Evolutionary conservation across 2,113 vertebrate species (phyloP), one percentile per base, ranked within the genome.

Genomic region (Syrrhaptes paradoxus): DNA sequence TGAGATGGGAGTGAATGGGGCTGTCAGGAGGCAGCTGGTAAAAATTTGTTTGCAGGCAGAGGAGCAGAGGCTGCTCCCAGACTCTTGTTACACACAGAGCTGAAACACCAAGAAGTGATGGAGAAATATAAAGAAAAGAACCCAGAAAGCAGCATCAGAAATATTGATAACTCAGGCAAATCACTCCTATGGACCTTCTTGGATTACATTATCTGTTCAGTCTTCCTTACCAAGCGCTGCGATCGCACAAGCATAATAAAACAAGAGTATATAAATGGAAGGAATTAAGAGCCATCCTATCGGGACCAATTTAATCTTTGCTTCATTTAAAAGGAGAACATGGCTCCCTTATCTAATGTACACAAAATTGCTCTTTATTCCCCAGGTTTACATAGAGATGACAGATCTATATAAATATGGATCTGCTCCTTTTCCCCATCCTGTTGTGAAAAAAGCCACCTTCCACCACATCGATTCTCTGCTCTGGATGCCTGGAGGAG

Each of bases 281-380:
- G 78, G 83, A 96, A 96, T 97, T 96, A 97, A 95, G 95, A 96
- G 85, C 51, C 92, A 75, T 94, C 90, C 96, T 96, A 72, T 17
- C 90, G 96, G 96, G 96, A 96, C 83, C 95, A 94, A 96, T 96
- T 97, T 97, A 97, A 96, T 97, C 92, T 93, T 85, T 93, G 90
- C 93, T 93, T 95, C 95, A 95, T 97, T 96, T 96, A 93, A 94
- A 96, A 93, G 92, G 61, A 96, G 95, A 97, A 96, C 95, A 96
- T 90, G 90, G 93, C 95, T 97, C 95, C 95, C 95, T 92, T 93
- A 94, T 84, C 95, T 92, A 93, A 96, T 77, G 93, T 87, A 96
- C 93, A 89, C 93, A 95, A 96, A 96, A 96, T 81, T 86, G 80
- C 61, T 96, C 90, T 92, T 94, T 96, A 96, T 96, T 96, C 92